A percentile compares a stretch with the other conserved stretches of the same genome.
Evolutionary conservation across 2,888 invertebrate genomes (phyloP).

Genomic region (Megamerina dolium): DNA sequence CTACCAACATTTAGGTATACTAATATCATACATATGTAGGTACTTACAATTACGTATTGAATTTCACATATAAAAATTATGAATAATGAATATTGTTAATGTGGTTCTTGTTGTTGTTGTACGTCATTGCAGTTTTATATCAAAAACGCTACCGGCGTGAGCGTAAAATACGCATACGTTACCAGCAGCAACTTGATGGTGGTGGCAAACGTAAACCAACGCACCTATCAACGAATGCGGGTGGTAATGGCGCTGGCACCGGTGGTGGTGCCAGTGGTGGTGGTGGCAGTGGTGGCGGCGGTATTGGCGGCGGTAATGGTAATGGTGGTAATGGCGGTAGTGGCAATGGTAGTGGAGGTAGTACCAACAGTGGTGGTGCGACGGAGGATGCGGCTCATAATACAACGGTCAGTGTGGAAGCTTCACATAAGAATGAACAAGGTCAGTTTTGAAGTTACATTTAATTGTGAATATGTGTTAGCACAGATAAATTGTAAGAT

Average conservation of each 20-base stretch:
- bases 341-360: too few species aligned
- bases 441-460: constrained; percentile 17
- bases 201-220: constrained; percentile 60
- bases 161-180: constrained; percentile 70
- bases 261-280: constrained; percentile 17
- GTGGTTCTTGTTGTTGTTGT: constrained; percentile 4
- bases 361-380: constrained; percentile 27
- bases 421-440: constrained; percentile 25
- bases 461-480: background rate
- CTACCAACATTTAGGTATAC: too few species aligned
- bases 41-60: constrained; percentile 19
- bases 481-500: too few species aligned
- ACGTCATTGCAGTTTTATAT: constrained; percentile 64
- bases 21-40: constrained; percentile 1
- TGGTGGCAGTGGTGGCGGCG: constrained; percentile 21
- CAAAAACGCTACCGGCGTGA: constrained; percentile 89
- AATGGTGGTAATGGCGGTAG: constrained; percentile 20
- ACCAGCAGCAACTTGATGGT: constrained; percentile 80
- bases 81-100: constrained; percentile 8
- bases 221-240: constrained; percentile 23
- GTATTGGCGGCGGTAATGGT: constrained; percentile 17
- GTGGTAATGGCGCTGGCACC: constrained; percentile 25
- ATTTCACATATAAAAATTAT: constrained; percentile 23
- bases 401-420: constrained; percentile 23
- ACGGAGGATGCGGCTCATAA: constrained; percentile 12